These are phyloP conservation scores for Heliconius eleuchia DNA, from an alignment of 1,140 invertebrate species.

Conservation along the genomic window DNA sequence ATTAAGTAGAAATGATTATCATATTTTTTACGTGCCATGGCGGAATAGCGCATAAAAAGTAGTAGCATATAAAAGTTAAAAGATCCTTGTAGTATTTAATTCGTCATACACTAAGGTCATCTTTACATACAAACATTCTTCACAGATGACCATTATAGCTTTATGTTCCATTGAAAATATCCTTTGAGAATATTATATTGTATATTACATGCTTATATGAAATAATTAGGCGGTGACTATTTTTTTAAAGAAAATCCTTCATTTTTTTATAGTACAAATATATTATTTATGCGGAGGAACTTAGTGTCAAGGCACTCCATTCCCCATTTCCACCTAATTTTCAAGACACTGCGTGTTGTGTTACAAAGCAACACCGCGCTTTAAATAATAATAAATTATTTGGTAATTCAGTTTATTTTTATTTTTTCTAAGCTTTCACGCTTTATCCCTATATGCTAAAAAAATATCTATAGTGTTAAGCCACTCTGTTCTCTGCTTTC, in stretches of 20 bases:
- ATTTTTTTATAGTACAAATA: no score
- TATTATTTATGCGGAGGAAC: no score
- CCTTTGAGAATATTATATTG: conserved; percentile 7
- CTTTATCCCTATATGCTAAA: no score
- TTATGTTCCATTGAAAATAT: background rate
- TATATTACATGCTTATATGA: background rate
- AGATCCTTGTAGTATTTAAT: background rate
- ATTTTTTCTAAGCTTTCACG: no score
- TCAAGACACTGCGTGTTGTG: background rate
- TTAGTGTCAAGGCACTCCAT: background rate
- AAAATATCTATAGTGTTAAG: no score
- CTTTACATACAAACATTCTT: background rate
- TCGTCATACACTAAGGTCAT: background rate
- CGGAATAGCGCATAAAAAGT: background rate
- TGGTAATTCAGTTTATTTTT: no score
- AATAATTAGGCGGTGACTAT: background rate
- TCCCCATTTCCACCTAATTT: background rate
- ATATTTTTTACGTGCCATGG: background rate
- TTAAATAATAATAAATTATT: no score
- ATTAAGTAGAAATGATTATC: background rate
- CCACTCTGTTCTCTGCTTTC: no score
- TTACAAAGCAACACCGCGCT: background rate
- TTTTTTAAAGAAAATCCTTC: background rate
- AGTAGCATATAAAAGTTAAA: background rate
- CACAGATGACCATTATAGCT: background rate